A percentile compares a stretch with the other conserved stretches of the same genome.
Conservation (phyloP, 2,888 invertebrate genomes). For the Drosophila nigritarsus region DNA sequence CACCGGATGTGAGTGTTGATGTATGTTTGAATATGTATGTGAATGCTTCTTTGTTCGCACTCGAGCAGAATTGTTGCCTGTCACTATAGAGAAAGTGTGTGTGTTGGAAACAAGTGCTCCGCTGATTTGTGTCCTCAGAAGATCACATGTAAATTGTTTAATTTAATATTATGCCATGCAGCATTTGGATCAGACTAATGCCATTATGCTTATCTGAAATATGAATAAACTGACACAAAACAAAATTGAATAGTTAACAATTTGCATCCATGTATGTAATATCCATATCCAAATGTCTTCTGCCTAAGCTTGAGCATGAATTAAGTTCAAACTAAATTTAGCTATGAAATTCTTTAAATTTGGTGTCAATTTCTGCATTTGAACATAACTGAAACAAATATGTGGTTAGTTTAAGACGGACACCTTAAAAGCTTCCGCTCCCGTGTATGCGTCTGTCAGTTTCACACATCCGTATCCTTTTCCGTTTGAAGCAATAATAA, state of each 20-base stretch:
- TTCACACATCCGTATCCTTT: constrained; percentile 77
- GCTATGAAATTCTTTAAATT: background rate
- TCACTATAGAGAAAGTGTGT: background rate
- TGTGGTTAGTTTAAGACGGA: constrained; percentile 17
- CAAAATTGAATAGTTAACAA: background rate
- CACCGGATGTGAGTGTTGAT: constrained; percentile 59
- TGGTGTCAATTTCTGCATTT: background rate
- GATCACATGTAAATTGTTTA: background rate
- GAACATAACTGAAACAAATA: constrained; percentile 14
- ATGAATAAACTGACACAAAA: background rate
- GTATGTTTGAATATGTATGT: constrained; percentile 14
- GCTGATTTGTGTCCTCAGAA: background rate
- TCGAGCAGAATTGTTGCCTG: constrained; percentile 31
- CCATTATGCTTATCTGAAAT: background rate
- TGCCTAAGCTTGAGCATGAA: background rate
- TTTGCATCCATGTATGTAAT: background rate
- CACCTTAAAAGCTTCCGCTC: constrained; percentile 20
- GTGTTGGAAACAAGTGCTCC: background rate
- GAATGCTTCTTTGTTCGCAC: constrained; percentile 26
- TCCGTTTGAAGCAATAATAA: constrained; percentile 79
- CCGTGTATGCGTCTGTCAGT: constrained; percentile 33
- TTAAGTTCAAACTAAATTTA: background rate
- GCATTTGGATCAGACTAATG: background rate
- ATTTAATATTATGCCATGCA: background rate
- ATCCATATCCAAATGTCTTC: background rate